A percentile compares a stretch with the other conserved stretches of the same genome.
Conservation (phyloP, 2,113 vertebrate species). For the Tautogolabrus adspersus region DNA sequence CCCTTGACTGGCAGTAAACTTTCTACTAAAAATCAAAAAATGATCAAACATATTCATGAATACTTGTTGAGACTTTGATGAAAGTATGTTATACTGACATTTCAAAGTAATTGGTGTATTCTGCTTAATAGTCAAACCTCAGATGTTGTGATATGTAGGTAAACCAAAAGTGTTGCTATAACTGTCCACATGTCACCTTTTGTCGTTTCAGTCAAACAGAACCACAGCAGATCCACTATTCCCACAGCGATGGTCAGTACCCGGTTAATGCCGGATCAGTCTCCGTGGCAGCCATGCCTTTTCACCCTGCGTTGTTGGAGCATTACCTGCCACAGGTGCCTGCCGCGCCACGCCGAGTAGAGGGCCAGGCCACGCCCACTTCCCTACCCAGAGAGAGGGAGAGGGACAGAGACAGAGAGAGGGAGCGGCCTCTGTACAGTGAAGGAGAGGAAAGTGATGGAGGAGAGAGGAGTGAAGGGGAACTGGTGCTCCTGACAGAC, state of each 20-base stretch:
- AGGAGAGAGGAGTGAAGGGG: conserved; percentile 92
- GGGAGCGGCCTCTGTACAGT: conserved; percentile 87
- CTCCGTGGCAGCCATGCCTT: conserved; percentile 81
- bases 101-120: not conserved
- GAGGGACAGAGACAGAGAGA: conserved; percentile 59
- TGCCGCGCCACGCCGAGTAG: conserved; percentile 67
- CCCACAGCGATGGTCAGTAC: conserved; percentile 86
- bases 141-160: too few species aligned
- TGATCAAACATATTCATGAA: not conserved
- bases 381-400: conserved; percentile 62
- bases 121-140: too few species aligned
- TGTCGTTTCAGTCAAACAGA: conserved; percentile 85
- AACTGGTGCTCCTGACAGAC: conserved; percentile 95
- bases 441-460: conserved; percentile 92
- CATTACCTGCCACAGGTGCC: conserved; percentile 87
- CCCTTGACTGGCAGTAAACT: too few species aligned
- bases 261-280: conserved; percentile 74
- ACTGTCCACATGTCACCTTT: not conserved
- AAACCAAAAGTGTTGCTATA: not conserved
- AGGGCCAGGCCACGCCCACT: conserved; percentile 79
- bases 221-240: conserved; percentile 86
- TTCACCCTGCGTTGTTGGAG: conserved; percentile 88
- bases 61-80: too few species aligned
- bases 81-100: too few species aligned
- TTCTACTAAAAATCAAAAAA: not conserved